Evolutionary conservation across 2,797 vertebrate species (phyloP).

Genomic region (Scolopax rusticola): DNA sequence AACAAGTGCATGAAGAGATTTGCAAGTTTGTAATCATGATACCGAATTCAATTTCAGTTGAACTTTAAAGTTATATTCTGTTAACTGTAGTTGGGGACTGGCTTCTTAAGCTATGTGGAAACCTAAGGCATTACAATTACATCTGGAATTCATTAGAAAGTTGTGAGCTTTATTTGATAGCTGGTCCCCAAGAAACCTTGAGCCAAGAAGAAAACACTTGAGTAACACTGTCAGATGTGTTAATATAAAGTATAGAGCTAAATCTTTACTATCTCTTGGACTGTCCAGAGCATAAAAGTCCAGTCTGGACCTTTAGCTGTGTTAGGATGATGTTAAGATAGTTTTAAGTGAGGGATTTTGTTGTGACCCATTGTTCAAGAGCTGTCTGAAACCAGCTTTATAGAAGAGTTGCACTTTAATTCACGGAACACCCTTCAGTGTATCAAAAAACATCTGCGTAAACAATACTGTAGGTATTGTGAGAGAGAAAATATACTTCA

Average conservation of each 20-base stretch:
- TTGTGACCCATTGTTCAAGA: background rate
- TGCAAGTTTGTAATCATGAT: background rate
- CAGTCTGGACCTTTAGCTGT: background rate
- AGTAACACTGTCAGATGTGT: background rate
- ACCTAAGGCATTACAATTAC: background rate
- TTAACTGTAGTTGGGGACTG: background rate
- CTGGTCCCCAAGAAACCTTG: background rate
- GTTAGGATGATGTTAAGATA: background rate
- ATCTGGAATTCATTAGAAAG: background rate
- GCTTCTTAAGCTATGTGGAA: background rate
- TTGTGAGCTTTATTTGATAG: background rate
- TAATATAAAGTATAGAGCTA: background rate
- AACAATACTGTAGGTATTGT: background rate
- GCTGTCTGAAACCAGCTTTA: background rate
- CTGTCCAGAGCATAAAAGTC: background rate
- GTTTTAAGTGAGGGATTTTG: background rate
- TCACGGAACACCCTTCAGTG: background rate
- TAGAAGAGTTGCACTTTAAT: background rate
- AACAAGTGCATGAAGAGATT: background rate
- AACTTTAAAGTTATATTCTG: background rate
- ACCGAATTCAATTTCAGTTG: background rate
- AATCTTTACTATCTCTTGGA: background rate
- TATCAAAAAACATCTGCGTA: background rate
- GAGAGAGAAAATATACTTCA: background rate
- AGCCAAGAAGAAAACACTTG: background rate